phyloP scores from a whole-genome alignment of 2,797 vertebrate species.

The Alcedo atthis region DNA sequence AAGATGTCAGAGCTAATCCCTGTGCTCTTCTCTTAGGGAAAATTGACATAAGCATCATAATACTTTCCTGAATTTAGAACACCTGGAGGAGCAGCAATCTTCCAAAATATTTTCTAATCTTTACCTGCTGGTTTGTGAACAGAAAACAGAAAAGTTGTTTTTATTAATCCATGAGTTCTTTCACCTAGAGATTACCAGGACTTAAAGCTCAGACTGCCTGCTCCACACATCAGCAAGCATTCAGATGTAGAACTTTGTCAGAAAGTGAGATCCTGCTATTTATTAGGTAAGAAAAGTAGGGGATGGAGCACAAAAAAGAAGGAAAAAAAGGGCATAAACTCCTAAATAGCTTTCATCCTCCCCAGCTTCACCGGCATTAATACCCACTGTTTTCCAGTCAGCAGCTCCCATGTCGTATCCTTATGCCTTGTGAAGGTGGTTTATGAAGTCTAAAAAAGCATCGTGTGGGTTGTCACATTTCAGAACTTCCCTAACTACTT shows the following conservation, averaged over 20 bases:
- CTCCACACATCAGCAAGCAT: background rate
- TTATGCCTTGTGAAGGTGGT: background rate
- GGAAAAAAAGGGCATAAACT: background rate
- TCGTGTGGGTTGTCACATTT: constrained; percentile 25
- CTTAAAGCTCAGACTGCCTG: background rate
- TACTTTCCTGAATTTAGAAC: background rate
- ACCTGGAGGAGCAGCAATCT: background rate
- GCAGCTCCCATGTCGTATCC: background rate
- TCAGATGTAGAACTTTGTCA: background rate
- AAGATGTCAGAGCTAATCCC: background rate
- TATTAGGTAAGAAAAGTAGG: background rate
- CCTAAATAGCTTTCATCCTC: background rate
- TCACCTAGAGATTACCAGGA: background rate
- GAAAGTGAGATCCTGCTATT: background rate
- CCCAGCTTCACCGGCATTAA: background rate
- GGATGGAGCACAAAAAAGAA: background rate
- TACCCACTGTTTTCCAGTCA: background rate
- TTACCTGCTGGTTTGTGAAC: background rate
- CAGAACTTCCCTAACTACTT: constrained; percentile 7
- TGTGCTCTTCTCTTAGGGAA: background rate
- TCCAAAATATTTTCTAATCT: background rate
- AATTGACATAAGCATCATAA: background rate
- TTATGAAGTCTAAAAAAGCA: constrained; percentile 32
- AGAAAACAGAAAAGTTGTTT: background rate
- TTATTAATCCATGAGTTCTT: background rate